Conservation (phyloP, 1,140 invertebrate species). For the Ceratina australensis region DNA sequence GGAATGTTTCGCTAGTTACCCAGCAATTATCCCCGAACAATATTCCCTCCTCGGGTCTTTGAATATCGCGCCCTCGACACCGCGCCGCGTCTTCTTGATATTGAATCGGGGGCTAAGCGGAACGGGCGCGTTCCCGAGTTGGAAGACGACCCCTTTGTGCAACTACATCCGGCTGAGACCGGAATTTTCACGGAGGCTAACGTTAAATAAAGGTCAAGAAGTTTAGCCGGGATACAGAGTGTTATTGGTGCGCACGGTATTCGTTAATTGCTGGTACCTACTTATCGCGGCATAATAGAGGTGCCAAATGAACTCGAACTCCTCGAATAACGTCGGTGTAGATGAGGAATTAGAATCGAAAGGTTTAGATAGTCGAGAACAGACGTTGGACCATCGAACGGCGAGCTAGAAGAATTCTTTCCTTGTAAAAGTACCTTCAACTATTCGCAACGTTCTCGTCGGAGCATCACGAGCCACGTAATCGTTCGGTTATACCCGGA, state of each 20-base stretch:
- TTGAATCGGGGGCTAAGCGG: not conserved
- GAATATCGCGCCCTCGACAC: not conserved
- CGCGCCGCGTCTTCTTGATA: conserved; percentile 4
- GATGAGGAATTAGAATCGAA: too few relatives aligned
- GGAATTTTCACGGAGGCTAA: not conserved
- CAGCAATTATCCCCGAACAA: conserved; percentile 9
- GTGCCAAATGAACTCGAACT: not conserved
- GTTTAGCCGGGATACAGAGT: not conserved
- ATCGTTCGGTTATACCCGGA: not conserved
- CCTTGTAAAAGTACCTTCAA: not conserved
- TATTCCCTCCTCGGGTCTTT: not conserved
- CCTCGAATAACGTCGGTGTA: too few relatives aligned
- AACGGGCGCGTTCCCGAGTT: not conserved
- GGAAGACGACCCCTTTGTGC: not conserved
- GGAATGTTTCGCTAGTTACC: conserved; percentile 24
- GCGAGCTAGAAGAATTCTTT: too few relatives aligned
- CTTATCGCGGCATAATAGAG: not conserved
- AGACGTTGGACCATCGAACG: too few relatives aligned
- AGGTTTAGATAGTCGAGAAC: too few relatives aligned
- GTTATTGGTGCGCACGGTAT: not conserved
- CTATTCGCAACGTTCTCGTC: not conserved
- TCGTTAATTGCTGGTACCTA: not conserved
- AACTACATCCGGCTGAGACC: not conserved
- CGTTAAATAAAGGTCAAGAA: conserved; percentile 7
- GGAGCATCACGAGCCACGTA: not conserved